A percentile compares a stretch with the other conserved stretches of the same genome.
Evolutionary conservation across 2,888 invertebrate genomes (phyloP).

Genomic region (Diogma glabrata): DNA sequence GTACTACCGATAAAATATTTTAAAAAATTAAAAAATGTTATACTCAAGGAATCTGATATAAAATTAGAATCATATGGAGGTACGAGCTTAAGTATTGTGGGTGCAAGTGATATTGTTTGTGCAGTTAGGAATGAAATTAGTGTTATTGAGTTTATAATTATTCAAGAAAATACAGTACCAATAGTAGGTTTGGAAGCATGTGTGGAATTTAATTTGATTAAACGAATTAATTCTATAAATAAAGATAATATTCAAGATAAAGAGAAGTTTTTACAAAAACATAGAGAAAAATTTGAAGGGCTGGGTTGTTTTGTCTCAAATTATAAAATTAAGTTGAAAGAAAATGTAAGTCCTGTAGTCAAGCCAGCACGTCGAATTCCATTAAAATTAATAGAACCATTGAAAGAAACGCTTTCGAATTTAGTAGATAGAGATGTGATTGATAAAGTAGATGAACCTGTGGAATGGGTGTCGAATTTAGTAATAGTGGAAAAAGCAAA

Average conservation of each 20-base stretch:
- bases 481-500: conserved; percentile 22
- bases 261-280: conserved; percentile 10
- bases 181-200: conserved; percentile 14
- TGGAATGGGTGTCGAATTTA: conserved; percentile 14
- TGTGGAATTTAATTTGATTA: conserved; percentile 14
- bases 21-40: background rate
- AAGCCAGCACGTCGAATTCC: conserved; percentile 7
- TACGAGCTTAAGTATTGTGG: background rate
- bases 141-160: conserved; percentile 16
- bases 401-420: conserved; percentile 4
- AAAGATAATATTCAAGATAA: background rate
- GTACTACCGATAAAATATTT: conserved; percentile 2
- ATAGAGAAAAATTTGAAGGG: conserved; percentile 6
- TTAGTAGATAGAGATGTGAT: conserved; percentile 6
- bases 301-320: conserved; percentile 7
- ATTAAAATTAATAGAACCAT: background rate
- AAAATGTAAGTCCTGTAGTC: background rate
- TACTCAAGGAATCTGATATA: background rate
- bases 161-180: conserved; percentile 13
- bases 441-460: conserved; percentile 16
- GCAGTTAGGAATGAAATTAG: conserved; percentile 13
- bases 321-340: conserved; percentile 8
- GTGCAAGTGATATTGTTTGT: background rate
- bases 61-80: conserved; percentile 9
- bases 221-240: background rate